A percentile compares a stretch with the other conserved stretches of the same genome.
These are phyloP conservation scores for Chiloscyllium plagiosum DNA, from an alignment of 2,113 vertebrate species.

Conservation along the genomic window DNA sequence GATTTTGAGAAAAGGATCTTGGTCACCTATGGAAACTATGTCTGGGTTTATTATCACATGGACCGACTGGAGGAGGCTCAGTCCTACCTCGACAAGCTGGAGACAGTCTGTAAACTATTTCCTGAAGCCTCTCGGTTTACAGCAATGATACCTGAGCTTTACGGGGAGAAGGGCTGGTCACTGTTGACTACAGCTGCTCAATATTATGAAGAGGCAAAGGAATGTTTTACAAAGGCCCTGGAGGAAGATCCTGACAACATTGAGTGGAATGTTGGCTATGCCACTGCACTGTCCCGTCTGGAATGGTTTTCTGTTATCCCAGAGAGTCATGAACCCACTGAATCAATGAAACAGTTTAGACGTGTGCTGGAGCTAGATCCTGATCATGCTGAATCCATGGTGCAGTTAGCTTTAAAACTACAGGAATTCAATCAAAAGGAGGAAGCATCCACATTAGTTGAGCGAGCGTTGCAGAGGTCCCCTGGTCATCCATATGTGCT, in stretches of 20 bases:
- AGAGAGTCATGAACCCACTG: background rate
- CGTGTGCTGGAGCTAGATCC: background rate
- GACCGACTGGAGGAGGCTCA: background rate
- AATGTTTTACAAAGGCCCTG: background rate
- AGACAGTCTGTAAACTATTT: background rate
- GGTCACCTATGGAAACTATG: too few relatives aligned
- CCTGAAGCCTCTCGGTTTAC: background rate
- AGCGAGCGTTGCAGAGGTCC: background rate
- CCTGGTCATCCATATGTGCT: background rate
- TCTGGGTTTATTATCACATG: too few relatives aligned
- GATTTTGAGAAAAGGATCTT: too few relatives aligned
- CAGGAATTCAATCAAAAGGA: background rate
- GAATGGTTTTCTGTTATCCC: background rate
- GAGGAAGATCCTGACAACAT: background rate
- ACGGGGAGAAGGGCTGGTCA: background rate
- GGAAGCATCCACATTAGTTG: background rate
- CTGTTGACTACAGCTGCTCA: background rate
- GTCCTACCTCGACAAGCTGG: background rate
- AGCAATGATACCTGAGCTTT: background rate
- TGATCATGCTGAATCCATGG: background rate
- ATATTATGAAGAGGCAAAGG: background rate
- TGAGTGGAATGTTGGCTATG: background rate
- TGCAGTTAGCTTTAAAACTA: background rate
- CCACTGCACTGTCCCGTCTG: background rate
- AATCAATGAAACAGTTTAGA: background rate